Evolutionary conservation across 2,113 vertebrate species (phyloP).

Genomic region (Lasiurus borealis): DNA sequence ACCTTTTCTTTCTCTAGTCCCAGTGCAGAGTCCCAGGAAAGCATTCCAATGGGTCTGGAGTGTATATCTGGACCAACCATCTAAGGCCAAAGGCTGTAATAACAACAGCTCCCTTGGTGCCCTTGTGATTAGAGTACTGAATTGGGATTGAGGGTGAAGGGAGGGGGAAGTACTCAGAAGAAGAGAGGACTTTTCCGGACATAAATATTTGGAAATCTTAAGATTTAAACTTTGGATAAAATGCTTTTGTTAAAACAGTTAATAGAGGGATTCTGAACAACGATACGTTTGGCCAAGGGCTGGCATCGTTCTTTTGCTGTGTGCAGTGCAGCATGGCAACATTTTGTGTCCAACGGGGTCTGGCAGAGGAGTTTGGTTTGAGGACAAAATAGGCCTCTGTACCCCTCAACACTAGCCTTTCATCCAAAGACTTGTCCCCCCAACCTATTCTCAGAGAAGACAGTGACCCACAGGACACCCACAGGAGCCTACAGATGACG

Average conservation of each 20-base stretch:
- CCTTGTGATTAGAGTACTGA: neutral
- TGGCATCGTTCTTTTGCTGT: neutral
- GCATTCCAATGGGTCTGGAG: neutral
- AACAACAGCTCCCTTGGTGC: neutral
- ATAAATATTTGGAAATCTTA: conserved; percentile 37
- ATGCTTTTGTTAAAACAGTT: neutral
- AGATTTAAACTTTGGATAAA: conserved; percentile 45
- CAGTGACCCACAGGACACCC: neutral
- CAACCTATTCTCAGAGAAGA: neutral
- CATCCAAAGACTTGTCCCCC: neutral
- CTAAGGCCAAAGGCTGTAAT: neutral
- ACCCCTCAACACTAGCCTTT: neutral
- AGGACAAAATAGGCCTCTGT: no score
- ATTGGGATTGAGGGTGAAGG: no score
- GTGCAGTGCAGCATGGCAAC: neutral
- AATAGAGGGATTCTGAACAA: neutral
- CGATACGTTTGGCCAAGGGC: neutral
- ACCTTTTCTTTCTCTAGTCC: neutral
- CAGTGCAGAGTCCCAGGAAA: neutral
- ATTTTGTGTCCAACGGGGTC: neutral
- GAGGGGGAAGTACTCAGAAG: neutral
- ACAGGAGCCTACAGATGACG: conserved; percentile 7
- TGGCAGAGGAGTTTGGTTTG: neutral
- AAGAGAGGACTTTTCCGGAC: conserved; percentile 26
- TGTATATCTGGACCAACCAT: neutral